Evolutionary conservation across 2,797 vertebrate genomes (phyloP), one percentile per base, ranked within the genome.

Genomic region (Pitangus sulphuratus): DNA sequence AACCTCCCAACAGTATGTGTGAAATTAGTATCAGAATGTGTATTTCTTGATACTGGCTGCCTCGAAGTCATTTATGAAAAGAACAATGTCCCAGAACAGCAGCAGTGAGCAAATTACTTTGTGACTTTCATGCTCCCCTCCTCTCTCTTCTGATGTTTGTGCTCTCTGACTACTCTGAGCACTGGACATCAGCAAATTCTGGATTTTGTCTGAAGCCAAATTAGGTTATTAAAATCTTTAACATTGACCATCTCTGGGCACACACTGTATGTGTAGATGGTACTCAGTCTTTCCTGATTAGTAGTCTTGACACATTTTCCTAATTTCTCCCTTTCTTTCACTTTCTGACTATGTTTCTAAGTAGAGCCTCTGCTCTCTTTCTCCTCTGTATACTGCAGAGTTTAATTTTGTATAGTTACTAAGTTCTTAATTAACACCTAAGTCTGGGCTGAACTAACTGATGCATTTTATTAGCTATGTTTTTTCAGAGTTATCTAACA

Each of bases 181-280:
- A 37, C 11, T 44, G 37, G 12, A 3, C 26, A 9, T 5, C 0
- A 0, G 26, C 1, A 33, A 61, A 58, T 12, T 33, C 15, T 12
- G 4, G 20, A 13, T n/a, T 44, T 68, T 10, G 0, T 60, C 33
- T 1, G 3, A 81, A 88, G 19, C 5, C 33, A 86, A n/a, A 74
- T 37, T 28, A 61, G 8, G 12, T 69, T 37, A 58, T 65, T 66
- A 51, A 15, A 68, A 24, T 22, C 13, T 58, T 79, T 84, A 65
- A 15, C 11, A 8, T 1, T 60, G 26, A 26, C 26, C 13, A 45
- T 48, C 50, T 84, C 44, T 71, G n/a, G 35, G 87, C 1, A 11
- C 17, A 58, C 19, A 17, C 6, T 69, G 33, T 40, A 87, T 69
- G 66, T 42, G 15, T 5, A 85, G 12, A 66, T 47, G 24, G 0